phyloP scores from a whole-genome alignment of 1,140 invertebrate genomes.

The Diprion similis region DNA sequence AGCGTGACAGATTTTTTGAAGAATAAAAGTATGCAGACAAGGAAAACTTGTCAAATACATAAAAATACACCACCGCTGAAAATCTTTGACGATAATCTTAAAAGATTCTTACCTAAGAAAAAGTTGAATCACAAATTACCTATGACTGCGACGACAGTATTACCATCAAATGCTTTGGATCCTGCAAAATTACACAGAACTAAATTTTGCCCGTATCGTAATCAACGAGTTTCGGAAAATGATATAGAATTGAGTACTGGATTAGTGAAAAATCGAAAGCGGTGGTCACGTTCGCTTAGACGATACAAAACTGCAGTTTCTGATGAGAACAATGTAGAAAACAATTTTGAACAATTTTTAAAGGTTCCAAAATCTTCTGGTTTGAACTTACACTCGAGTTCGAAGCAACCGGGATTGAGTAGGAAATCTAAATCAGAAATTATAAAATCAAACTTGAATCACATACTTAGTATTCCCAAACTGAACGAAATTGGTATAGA shows the following conservation, averaged over 20 bases:
- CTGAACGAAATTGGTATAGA: background rate
- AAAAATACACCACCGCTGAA: slow-evolving; percentile 23
- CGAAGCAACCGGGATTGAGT: background rate
- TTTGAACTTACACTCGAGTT: background rate
- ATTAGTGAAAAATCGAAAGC: background rate
- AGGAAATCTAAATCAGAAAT: slow-evolving; percentile 5
- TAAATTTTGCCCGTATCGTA: background rate
- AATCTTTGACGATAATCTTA: slow-evolving; percentile 40
- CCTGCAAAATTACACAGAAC: background rate
- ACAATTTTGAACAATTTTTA: background rate
- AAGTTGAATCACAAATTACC: background rate
- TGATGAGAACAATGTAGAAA: background rate
- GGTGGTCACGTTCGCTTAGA: background rate
- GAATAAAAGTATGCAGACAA: slow-evolving; percentile 7
- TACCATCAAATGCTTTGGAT: background rate
- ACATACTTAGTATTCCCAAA: slow-evolving; percentile 6
- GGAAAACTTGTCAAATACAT: slow-evolving; percentile 28
- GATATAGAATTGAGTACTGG: background rate
- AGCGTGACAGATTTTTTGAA: background rate
- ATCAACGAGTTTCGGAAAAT: background rate
- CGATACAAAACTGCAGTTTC: background rate
- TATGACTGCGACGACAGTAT: background rate
- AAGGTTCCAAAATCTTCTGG: background rate
- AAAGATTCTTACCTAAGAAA: slow-evolving; percentile 17
- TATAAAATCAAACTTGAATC: background rate